A percentile compares a stretch with the other conserved stretches of the same genome.
These are phyloP conservation scores for Semnornis frantzii DNA, from an alignment of 2,113 vertebrate species.

Conservation along the genomic window DNA sequence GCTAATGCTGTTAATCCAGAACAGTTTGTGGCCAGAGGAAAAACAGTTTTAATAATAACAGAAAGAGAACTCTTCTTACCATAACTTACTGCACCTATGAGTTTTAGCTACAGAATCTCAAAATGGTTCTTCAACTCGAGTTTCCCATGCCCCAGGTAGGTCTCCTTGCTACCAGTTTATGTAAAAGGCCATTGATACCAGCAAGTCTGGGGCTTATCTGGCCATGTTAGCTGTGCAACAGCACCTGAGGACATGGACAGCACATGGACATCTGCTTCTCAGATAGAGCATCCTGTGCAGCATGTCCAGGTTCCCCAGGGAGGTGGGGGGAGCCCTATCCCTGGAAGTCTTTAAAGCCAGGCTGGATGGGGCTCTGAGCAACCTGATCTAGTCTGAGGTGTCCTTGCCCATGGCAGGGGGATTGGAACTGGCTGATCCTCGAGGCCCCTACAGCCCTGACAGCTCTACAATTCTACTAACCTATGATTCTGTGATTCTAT, in stretches of 20 bases:
- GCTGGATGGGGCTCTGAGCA: no score
- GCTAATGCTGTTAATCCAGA: not conserved
- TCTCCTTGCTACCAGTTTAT: not conserved
- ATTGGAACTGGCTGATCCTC: no score
- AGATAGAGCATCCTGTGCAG: not conserved
- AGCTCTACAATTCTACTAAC: no score
- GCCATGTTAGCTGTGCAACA: not conserved
- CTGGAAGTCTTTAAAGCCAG: no score
- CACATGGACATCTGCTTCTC: not conserved
- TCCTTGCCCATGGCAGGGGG: no score
- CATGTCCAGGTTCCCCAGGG: no score
- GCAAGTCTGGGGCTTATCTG: rapidly evolving
- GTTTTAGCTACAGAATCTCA: not conserved
- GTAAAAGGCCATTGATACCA: not conserved
- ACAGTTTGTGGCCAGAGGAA: not conserved
- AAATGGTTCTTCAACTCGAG: not conserved
- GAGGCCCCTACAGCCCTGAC: no score
- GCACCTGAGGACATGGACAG: rapidly evolving
- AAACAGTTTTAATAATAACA: not conserved
- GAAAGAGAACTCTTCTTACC: not conserved
- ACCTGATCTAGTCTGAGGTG: no score
- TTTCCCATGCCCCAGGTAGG: not conserved
- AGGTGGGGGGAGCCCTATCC: no score
- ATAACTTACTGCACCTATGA: not conserved
- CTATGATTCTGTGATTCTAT: no score